Percentiles rank a stretch among this genome's conserved stretches.
phyloP scores from a whole-genome alignment of 2,888 invertebrate species.

The Lasioglossum oenotherae region DNA sequence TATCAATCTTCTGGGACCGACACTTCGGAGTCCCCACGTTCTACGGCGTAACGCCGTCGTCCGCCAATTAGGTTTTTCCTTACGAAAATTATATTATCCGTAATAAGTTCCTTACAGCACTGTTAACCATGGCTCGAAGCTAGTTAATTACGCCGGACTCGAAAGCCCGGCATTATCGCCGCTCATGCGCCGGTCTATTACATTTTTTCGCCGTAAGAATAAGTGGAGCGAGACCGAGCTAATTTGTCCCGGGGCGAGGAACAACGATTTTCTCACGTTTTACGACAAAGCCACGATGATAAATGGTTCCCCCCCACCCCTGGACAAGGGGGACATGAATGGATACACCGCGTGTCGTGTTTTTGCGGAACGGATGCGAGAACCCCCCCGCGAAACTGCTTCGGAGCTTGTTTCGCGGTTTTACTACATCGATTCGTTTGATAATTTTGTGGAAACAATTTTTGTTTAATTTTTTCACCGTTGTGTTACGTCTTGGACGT shows the following conservation, averaged over 20 bases:
- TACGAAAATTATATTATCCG: constrained; percentile 53
- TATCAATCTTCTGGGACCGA: background rate
- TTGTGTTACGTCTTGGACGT: background rate
- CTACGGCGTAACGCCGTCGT: constrained; percentile 18
- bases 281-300: constrained; percentile 61
- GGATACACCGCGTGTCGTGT: constrained; percentile 22
- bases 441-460: background rate
- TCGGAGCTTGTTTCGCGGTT: constrained; percentile 25
- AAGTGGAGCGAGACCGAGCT: constrained; percentile 59
- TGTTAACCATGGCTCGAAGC: constrained; percentile 52
- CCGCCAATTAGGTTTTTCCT: constrained; percentile 60
- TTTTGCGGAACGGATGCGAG: constrained; percentile 21
- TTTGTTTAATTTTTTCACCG: background rate
- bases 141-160: constrained; percentile 59
- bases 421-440: constrained; percentile 29
- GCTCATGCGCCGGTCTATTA: constrained; percentile 46
- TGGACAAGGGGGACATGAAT: constrained; percentile 29
- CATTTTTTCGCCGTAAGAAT: constrained; percentile 40
- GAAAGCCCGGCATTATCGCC: constrained; percentile 58
- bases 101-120: constrained; percentile 56
- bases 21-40: background rate
- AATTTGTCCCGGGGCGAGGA: constrained; percentile 57
- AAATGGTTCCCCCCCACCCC: constrained; percentile 18
- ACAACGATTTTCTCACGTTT: constrained; percentile 66
- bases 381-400: background rate